Percentiles rank a stretch among this genome's conserved stretches.
Conservation (phyloP, 1,140 invertebrate species). For the Bombus soroeensis region DNA sequence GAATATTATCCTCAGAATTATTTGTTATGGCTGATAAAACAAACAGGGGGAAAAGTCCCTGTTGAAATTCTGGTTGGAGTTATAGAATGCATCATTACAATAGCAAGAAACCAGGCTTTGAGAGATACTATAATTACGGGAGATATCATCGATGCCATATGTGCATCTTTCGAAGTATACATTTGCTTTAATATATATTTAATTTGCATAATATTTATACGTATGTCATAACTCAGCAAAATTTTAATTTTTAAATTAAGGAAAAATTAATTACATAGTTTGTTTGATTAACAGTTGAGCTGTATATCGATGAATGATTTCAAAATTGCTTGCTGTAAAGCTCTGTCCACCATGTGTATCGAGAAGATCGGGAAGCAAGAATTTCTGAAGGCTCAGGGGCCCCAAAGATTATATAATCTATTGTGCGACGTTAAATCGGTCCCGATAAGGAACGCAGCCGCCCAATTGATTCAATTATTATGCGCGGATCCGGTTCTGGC, state of each 20-base stretch:
- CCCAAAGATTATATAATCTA: constrained; percentile 57
- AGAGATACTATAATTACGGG: constrained; percentile 38
- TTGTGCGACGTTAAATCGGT: constrained; percentile 58
- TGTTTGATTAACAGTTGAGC: constrained; percentile 42
- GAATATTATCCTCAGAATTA: constrained; percentile 30
- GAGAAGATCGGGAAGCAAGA: constrained; percentile 48
- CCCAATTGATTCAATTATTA: constrained; percentile 69
- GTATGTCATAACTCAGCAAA: too few relatives aligned
- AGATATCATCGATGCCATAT: constrained; percentile 64
- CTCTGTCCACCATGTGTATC: constrained; percentile 60
- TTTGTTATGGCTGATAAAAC: constrained; percentile 63
- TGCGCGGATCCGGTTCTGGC: constrained; percentile 62
- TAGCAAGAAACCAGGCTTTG: constrained; percentile 53
- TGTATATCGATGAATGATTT: constrained; percentile 62
- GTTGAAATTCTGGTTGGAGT: constrained; percentile 58
- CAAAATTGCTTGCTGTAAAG: constrained; percentile 69
- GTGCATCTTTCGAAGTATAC: constrained; percentile 66
- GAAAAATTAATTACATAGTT: constrained; percentile 10
- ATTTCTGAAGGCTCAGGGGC: constrained; percentile 56
- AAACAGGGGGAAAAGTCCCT: constrained; percentile 49
- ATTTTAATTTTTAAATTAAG: background rate
- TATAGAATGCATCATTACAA: constrained; percentile 56
- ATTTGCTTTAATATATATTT: background rate
- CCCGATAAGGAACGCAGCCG: constrained; percentile 65
- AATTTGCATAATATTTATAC: background rate